Conservation (phyloP, 2,888 invertebrate species). For the Coenonympha glycerion region DNA sequence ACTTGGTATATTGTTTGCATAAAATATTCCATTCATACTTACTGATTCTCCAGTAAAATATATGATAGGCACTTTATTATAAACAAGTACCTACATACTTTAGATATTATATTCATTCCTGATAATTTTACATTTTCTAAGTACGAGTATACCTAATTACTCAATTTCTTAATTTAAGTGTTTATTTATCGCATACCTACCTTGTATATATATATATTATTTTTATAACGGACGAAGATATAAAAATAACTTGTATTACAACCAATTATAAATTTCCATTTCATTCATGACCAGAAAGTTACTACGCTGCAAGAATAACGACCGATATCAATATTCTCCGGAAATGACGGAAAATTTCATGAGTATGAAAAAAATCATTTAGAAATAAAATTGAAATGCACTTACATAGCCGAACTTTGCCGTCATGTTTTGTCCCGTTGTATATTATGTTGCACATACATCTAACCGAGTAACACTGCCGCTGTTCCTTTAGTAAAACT, state of each 20-base stretch:
- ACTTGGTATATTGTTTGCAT: neutral
- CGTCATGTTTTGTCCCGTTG: slow-evolving; percentile 77
- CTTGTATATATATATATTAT: no score
- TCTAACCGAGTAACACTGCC: slow-evolving; percentile 72
- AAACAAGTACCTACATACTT: slow-evolving; percentile 25
- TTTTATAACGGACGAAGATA: neutral
- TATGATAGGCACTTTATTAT: slow-evolving; percentile 14
- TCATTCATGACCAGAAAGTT: slow-evolving; percentile 26
- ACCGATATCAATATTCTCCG: slow-evolving; percentile 25
- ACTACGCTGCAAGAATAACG: slow-evolving; percentile 21
- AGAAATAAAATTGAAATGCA: slow-evolving; percentile 30
- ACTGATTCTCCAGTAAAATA: slow-evolving; percentile 7
- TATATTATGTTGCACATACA: slow-evolving; percentile 74
- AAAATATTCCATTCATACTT: slow-evolving; percentile 36
- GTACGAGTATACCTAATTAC: slow-evolving; percentile 21
- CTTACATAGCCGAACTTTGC: slow-evolving; percentile 77
- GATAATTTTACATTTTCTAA: no score
- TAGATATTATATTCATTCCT: no score
- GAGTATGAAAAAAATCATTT: slow-evolving; percentile 23
- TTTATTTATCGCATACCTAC: slow-evolving; percentile 24
- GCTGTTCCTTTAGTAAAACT: slow-evolving; percentile 65
- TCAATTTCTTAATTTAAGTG: slow-evolving; percentile 27
- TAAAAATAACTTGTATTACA: slow-evolving; percentile 11
- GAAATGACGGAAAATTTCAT: slow-evolving; percentile 28
- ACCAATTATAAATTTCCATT: slow-evolving; percentile 18